A percentile compares a stretch with the other conserved stretches of the same genome.
phyloP scores from a whole-genome alignment of 1,140 invertebrate species.

The Drosophila arawakana region DNA sequence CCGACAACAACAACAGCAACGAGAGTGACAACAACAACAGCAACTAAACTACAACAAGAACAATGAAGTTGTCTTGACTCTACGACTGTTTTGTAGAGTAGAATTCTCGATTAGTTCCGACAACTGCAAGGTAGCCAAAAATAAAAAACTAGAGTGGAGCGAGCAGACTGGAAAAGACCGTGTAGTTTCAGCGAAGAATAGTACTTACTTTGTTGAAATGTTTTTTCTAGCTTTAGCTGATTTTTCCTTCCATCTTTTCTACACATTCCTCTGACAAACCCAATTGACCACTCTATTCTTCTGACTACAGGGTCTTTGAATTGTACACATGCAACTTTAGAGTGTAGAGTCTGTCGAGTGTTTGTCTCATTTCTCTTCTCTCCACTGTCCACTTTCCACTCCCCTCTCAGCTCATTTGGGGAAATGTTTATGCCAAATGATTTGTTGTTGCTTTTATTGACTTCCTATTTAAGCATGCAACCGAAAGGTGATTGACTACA shows the following conservation, averaged over 20 bases:
- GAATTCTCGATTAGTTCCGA: conserved; percentile 73
- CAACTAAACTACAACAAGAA: conserved; percentile 48
- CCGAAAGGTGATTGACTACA: conserved; percentile 79
- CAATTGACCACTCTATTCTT: too few species aligned
- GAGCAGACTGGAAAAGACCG: too few species aligned
- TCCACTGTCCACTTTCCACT: conserved; percentile 1
- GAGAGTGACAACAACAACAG: conserved; percentile 25
- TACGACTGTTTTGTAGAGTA: conserved; percentile 63
- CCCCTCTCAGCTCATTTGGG: conserved; percentile 4
- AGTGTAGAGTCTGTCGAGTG: conserved; percentile 8
- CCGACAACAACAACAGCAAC: conserved; percentile 40
- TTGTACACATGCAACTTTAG: conserved; percentile 57
- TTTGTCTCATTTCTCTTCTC: conserved; percentile 2
- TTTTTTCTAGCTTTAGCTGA: too few species aligned
- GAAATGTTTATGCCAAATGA: conserved; percentile 51
- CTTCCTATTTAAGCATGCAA: conserved; percentile 73
- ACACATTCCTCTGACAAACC: too few species aligned
- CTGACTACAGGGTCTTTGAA: conserved; percentile 26
- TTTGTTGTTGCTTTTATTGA: conserved; percentile 68
- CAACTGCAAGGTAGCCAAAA: conserved; percentile 65
- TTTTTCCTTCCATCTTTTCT: too few species aligned
- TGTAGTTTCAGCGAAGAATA: too few species aligned
- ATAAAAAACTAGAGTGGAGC: too few species aligned
- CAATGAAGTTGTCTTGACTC: conserved; percentile 33
- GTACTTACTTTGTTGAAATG: too few species aligned